Conservation (phyloP, 2,797 vertebrate species). For the Telmatherina bonti region DNA sequence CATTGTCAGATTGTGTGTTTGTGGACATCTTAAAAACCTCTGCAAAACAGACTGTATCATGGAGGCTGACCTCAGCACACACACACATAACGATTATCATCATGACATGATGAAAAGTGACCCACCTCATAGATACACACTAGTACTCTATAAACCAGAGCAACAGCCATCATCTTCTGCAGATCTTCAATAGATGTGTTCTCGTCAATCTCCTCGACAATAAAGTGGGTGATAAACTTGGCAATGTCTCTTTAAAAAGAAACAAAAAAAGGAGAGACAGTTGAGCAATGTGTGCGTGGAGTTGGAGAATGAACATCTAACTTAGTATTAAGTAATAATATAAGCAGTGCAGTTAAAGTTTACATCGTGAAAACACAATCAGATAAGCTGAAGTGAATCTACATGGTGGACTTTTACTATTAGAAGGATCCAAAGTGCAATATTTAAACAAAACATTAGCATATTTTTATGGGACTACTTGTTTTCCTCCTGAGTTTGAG, state of each 20-base stretch:
- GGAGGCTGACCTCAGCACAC: not conserved
- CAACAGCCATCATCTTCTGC: conserved; percentile 97
- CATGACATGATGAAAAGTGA: not conserved
- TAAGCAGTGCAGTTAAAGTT: not conserved
- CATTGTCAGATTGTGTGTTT: not conserved
- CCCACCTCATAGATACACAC: conserved; percentile 96
- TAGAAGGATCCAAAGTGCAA: too few relatives aligned
- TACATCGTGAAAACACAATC: not conserved
- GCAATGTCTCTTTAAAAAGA: conserved; percentile 90
- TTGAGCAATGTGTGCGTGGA: not conserved
- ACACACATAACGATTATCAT: not conserved
- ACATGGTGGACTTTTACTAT: not conserved
- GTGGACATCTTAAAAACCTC: not conserved
- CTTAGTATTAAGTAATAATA: not conserved
- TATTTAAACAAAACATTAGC: too few relatives aligned
- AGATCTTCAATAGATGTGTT: conserved; percentile 96
- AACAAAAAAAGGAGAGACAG: conserved; percentile 55
- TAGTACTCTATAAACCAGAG: conserved; percentile 93
- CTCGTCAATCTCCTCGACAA: conserved; percentile 97
- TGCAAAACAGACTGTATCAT: too few relatives aligned
- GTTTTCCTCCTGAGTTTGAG: not conserved
- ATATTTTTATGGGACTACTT: not conserved
- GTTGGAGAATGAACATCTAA: not conserved
- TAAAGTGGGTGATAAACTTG: conserved; percentile 95
- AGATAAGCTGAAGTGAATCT: not conserved